Evolutionary conservation across 2,888 invertebrate genomes (phyloP).

Genomic region (Latheticus oryzae): DNA sequence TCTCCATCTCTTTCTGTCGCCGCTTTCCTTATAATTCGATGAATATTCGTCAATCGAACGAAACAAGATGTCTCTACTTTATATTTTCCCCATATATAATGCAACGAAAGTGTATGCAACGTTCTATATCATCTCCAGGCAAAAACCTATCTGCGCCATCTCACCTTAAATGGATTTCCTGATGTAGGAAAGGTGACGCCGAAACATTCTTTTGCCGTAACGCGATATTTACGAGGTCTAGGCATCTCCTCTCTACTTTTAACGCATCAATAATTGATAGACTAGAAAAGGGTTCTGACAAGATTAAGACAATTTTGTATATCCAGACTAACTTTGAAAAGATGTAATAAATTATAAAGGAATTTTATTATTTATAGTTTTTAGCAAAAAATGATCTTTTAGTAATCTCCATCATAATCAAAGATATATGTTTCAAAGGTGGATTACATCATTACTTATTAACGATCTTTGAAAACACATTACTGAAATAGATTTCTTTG

Average conservation of each 20-base stretch:
- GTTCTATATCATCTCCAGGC: conserved; percentile 15
- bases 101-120: conserved; percentile 12
- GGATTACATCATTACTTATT: no score
- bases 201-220: conserved; percentile 23
- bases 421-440: no score
- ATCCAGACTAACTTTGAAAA: no score
- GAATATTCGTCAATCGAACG: conserved; percentile 20
- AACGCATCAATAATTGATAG: conserved; percentile 30
- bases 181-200: conserved; percentile 19
- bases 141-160: conserved; percentile 16
- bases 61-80: conserved; percentile 14
- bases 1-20: conserved; percentile 3
- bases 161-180: conserved; percentile 27
- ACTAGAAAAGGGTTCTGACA: no score
- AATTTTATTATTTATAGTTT: no score
- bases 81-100: conserved; percentile 25
- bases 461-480: no score
- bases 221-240: conserved; percentile 24
- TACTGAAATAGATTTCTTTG: no score
- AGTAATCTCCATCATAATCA: no score
- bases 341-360: no score
- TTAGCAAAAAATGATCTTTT: no score
- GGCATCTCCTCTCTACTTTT: conserved; percentile 10
- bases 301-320: no score
- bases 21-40: conserved; percentile 23